A percentile compares a stretch with the other conserved stretches of the same genome.
phyloP scores from a whole-genome alignment of 2,888 invertebrate genomes.

The Aphrophora alni region DNA sequence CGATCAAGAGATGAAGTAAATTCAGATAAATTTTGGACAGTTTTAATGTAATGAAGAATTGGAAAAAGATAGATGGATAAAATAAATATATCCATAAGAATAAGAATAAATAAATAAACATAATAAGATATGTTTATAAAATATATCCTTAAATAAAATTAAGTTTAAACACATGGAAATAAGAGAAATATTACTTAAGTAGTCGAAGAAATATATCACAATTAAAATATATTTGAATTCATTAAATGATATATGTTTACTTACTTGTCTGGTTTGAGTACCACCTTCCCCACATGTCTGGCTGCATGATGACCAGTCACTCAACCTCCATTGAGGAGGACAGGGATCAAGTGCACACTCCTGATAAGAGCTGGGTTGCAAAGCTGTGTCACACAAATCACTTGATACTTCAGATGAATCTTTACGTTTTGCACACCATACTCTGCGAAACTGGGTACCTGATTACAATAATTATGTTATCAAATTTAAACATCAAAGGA shows the following conservation, averaged over 20 bases:
- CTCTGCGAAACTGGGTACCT: slow-evolving; percentile 76
- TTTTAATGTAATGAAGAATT: too few species aligned
- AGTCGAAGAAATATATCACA: too few species aligned
- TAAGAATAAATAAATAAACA: too few species aligned
- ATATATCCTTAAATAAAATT: too few species aligned
- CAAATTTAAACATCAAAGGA: background rate
- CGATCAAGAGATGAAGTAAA: too few species aligned
- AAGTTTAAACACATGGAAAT: too few species aligned
- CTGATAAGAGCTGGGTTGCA: slow-evolving; percentile 74
- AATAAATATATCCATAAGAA: too few species aligned
- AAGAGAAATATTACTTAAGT: too few species aligned
- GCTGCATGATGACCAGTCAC: slow-evolving; percentile 82
- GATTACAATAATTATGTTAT: background rate
- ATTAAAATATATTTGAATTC: too few species aligned
- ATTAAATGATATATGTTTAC: background rate
- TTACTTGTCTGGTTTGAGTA: slow-evolving; percentile 66
- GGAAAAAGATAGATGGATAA: too few species aligned
- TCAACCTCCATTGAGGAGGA: slow-evolving; percentile 79
- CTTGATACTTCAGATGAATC: slow-evolving; percentile 75
- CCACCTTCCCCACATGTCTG: slow-evolving; percentile 82
- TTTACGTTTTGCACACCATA: slow-evolving; percentile 79
- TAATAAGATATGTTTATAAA: too few species aligned
- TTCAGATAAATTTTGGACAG: too few species aligned
- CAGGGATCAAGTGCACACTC: slow-evolving; percentile 79
- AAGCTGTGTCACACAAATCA: slow-evolving; percentile 77